Evolutionary conservation across 2,888 invertebrate genomes (phyloP).

Genomic region (Branchinecta sandiegonensis): DNA sequence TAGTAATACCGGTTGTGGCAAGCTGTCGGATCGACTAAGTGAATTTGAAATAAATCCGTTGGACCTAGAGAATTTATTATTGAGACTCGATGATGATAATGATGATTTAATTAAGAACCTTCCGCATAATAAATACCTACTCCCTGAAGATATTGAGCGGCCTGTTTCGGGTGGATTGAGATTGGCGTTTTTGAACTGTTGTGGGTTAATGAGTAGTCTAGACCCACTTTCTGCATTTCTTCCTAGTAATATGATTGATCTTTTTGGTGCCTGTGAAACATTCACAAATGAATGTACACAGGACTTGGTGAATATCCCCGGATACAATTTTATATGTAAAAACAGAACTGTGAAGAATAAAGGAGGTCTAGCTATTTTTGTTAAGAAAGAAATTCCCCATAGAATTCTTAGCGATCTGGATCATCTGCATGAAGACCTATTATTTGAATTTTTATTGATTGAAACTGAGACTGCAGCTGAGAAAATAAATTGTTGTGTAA

Average conservation of each 20-base stretch:
- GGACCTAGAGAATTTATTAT: neutral
- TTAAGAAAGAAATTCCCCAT: neutral
- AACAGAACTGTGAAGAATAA: neutral
- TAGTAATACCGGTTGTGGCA: neutral
- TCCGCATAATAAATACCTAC: constrained; percentile 6
- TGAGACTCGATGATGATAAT: neutral
- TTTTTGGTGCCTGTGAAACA: neutral
- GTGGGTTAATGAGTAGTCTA: constrained; percentile 2
- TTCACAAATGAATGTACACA: neutral
- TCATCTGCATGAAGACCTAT: neutral
- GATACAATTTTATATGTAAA: neutral
- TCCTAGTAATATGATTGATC: neutral
- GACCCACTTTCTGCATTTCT: neutral
- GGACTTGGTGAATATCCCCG: neutral
- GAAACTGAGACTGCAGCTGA: neutral
- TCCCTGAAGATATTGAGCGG: neutral
- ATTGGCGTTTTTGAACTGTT: neutral
- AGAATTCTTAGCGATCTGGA: neutral
- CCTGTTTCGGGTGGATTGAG: neutral
- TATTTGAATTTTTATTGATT: constrained; percentile 6
- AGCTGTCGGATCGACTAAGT: neutral
- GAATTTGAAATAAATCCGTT: constrained; percentile 2
- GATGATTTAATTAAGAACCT: constrained; percentile 1
- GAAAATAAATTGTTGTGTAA: neutral
- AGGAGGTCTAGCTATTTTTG: neutral